Evolutionary conservation across 2,113 vertebrate genomes (phyloP).

Genomic region (Rhinolophus ferrumequinum): DNA sequence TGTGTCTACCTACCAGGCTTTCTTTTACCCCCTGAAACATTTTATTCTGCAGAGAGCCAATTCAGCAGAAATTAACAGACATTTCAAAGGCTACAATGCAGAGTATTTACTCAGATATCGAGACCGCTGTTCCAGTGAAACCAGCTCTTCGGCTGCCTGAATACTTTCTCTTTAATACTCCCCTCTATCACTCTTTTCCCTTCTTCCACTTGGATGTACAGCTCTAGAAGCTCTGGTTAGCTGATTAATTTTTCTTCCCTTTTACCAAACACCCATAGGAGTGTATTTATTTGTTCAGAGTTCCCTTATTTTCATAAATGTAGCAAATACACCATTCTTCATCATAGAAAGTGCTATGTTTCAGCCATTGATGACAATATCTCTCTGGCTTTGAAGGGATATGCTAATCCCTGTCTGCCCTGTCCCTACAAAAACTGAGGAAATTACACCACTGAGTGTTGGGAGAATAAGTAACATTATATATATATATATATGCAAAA

Average conservation of each 20-base stretch:
- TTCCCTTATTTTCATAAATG: conserved; percentile 26
- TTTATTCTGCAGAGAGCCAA: conserved; percentile 44
- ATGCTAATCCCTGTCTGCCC: background rate
- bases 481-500: background rate
- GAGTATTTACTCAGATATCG: background rate
- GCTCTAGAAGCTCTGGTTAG: background rate
- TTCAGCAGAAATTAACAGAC: background rate
- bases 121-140: background rate
- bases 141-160: background rate
- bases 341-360: background rate
- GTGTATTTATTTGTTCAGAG: background rate
- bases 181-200: background rate
- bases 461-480: background rate
- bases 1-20: background rate
- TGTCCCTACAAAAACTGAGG: background rate
- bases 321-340: background rate
- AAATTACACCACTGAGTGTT: background rate
- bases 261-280: background rate
- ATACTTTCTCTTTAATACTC: background rate
- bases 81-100: conserved; percentile 23
- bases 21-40: background rate
- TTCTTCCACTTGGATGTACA: background rate
- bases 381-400: background rate
- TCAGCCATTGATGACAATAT: background rate
- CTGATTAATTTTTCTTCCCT: background rate